A percentile compares a stretch with the other conserved stretches of the same genome.
Conservation (phyloP, 1,140 invertebrate species). For the Rhopalosiphum maidis region DNA sequence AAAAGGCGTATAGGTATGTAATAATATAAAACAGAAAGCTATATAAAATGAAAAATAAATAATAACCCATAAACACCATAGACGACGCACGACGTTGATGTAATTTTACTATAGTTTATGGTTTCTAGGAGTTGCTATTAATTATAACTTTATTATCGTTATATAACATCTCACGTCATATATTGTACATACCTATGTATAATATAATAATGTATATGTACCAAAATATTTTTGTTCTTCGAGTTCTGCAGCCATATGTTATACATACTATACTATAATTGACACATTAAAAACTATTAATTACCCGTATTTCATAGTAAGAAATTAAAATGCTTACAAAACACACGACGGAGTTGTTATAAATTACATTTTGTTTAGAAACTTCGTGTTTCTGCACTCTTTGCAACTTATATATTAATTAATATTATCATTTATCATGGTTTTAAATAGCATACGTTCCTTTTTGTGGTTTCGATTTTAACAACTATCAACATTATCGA, state of each 20-base stretch:
- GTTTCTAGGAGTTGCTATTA: not conserved
- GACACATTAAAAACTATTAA: not conserved
- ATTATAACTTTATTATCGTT: conserved; percentile 28
- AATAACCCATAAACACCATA: conserved; percentile 17
- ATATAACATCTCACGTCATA: not conserved
- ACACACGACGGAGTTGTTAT: not conserved
- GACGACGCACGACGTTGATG: not conserved
- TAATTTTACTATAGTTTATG: conserved; percentile 13
- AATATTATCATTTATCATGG: not conserved
- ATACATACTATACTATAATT: not conserved
- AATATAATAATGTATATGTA: not conserved
- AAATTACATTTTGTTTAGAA: not conserved
- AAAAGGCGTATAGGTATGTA: not conserved
- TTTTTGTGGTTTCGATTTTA: not conserved
- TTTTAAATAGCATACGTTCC: not conserved
- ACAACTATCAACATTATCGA: not conserved
- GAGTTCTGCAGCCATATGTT: not conserved
- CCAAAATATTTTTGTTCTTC: not conserved
- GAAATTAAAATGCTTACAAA: not conserved
- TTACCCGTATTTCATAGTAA: not conserved
- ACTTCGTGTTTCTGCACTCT: not conserved
- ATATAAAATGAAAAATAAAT: conserved; percentile 26
- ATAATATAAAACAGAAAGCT: not conserved
- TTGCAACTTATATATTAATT: not conserved
- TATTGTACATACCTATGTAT: not conserved